phyloP scores from a whole-genome alignment of 2,113 vertebrate genomes.

The Vulpes lagopus region DNA sequence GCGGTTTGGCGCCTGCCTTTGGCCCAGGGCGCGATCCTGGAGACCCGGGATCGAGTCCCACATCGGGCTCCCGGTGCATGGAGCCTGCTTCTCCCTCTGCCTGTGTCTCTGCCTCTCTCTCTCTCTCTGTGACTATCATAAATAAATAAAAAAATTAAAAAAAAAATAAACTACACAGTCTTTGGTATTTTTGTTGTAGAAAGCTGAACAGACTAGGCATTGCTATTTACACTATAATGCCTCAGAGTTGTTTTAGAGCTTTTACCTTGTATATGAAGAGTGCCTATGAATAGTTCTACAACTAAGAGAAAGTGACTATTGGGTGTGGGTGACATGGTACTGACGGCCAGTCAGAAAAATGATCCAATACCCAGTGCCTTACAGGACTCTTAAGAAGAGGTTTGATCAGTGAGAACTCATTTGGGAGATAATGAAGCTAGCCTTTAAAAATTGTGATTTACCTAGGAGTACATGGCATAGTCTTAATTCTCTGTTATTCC shows the following conservation, averaged over 20 bases:
- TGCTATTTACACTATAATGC: background rate
- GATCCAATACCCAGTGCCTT: background rate
- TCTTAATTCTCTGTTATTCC: conserved; percentile 12
- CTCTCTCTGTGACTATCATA: no score
- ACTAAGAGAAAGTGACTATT: background rate
- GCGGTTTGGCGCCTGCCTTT: no score
- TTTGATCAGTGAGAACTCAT: background rate
- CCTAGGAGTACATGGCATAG: background rate
- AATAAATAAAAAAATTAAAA: no score
- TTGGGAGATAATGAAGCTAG: conserved; percentile 4
- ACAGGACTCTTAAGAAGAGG: background rate
- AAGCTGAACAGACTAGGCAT: background rate
- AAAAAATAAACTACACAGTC: background rate
- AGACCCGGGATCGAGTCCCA: no score
- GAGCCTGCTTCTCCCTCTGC: no score
- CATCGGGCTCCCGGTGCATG: no score
- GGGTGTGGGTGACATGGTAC: background rate
- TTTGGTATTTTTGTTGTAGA: background rate
- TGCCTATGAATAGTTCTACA: conserved; percentile 1
- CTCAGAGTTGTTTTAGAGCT: background rate
- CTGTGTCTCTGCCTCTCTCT: no score
- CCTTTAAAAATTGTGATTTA: background rate
- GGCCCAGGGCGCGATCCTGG: no score
- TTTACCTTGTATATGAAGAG: conserved; percentile 8
- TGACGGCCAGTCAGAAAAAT: conserved; percentile 12